These are phyloP conservation scores for Nibea albiflora DNA, from an alignment of 2,113 vertebrate species.

Conservation along the genomic window DNA sequence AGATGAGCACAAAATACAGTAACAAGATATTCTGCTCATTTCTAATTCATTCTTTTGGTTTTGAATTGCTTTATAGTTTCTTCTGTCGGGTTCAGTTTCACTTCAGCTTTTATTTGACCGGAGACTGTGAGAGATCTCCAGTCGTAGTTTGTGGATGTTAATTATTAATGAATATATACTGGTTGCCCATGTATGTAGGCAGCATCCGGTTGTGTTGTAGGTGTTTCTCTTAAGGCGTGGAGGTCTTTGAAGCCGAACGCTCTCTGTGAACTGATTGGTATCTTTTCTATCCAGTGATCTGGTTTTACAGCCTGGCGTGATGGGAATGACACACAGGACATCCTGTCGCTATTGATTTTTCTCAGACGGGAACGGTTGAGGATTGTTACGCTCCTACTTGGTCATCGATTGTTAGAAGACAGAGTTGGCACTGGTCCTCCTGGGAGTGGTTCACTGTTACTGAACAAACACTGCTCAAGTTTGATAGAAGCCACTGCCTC, in stretches of 20 bases:
- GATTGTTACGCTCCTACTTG: background rate
- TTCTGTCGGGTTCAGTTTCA: too few species aligned
- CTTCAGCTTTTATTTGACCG: background rate
- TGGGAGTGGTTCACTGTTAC: background rate
- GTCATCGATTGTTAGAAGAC: background rate
- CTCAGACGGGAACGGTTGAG: background rate
- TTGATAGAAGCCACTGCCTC: background rate
- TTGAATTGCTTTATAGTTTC: background rate
- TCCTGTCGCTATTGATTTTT: constrained; percentile 25
- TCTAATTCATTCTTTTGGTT: background rate
- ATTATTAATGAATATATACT: background rate
- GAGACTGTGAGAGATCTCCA: background rate
- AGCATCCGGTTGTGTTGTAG: background rate
- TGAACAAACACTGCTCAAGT: background rate
- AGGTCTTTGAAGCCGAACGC: background rate
- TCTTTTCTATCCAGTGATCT: background rate
- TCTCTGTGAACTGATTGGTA: background rate
- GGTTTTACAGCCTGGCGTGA: background rate
- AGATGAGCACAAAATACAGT: too few species aligned
- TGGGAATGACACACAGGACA: background rate
- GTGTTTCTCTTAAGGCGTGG: background rate
- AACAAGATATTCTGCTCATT: background rate
- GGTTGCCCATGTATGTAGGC: background rate
- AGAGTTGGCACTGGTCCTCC: background rate
- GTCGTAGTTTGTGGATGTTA: background rate